Conservation (phyloP, 2,797 vertebrate species). For the Steatocranus sp. region DNA sequence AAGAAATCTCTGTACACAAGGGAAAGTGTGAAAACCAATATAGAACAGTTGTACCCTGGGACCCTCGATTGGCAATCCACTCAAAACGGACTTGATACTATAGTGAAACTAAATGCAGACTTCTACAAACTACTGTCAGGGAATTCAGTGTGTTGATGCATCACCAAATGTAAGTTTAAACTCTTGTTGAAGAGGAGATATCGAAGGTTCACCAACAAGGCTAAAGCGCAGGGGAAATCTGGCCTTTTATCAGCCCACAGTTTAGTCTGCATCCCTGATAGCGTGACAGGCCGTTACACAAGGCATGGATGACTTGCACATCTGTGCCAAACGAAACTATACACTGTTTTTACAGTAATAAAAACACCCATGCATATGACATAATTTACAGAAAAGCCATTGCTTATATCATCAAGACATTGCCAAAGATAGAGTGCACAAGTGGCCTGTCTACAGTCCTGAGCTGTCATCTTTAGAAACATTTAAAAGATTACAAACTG, state of each 20-base stretch:
- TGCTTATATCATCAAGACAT: background rate
- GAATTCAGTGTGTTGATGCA: background rate
- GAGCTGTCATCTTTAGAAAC: background rate
- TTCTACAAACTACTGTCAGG: background rate
- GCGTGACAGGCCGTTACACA: background rate
- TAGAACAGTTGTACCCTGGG: background rate
- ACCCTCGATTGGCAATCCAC: background rate
- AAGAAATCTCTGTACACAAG: background rate
- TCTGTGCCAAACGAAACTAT: background rate
- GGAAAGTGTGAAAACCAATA: background rate
- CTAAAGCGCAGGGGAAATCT: background rate
- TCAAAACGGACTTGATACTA: background rate
- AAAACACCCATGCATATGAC: background rate
- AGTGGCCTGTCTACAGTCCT: background rate
- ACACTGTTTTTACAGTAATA: background rate
- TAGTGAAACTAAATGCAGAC: background rate
- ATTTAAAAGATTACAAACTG: background rate
- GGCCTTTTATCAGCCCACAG: background rate
- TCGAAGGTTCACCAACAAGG: background rate
- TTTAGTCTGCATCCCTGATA: background rate
- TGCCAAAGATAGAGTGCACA: background rate
- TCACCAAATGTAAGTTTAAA: background rate
- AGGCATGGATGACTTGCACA: background rate
- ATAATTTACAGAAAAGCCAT: background rate
- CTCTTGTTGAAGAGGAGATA: background rate